A percentile compares a stretch with the other conserved stretches of the same genome.
Conservation (phyloP, 2,888 invertebrate genomes). For the Chalcis sispes region DNA sequence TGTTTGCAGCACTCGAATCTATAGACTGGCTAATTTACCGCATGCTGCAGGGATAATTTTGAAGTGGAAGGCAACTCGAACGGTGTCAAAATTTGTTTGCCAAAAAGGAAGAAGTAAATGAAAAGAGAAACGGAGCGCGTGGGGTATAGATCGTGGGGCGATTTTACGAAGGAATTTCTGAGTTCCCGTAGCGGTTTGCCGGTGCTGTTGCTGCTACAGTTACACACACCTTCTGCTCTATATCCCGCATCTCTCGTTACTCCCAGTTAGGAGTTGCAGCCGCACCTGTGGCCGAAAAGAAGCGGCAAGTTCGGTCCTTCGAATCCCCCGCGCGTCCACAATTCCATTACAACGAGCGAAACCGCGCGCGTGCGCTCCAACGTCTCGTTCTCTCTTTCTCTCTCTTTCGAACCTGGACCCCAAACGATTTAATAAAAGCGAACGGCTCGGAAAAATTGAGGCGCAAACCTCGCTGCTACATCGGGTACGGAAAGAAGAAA, state of each 20-base stretch:
- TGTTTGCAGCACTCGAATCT: no score
- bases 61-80: no score
- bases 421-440: conserved; percentile 48
- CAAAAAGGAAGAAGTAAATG: no score
- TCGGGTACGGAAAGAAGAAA: no score
- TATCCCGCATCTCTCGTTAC: conserved; percentile 36
- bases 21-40: no score
- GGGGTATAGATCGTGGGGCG: not conserved
- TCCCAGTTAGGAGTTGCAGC: conserved; percentile 9
- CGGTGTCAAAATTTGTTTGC: no score
- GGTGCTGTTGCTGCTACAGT: not conserved
- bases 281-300: conserved; percentile 46
- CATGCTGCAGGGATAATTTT: no score
- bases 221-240: conserved; percentile 24
- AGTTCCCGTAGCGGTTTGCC: not conserved
- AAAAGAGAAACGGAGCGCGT: no score
- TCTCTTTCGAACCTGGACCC: not conserved
- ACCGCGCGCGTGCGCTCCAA: conserved; percentile 27
- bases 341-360: conserved; percentile 50
- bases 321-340: conserved; percentile 22
- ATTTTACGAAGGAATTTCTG: not conserved
- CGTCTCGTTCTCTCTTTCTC: no score
- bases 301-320: conserved; percentile 6
- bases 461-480: no score
- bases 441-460: conserved; percentile 9